A percentile compares a stretch with the other conserved stretches of the same genome.
Conservation (phyloP, 2,888 invertebrate species). For the Acronicta alni region DNA sequence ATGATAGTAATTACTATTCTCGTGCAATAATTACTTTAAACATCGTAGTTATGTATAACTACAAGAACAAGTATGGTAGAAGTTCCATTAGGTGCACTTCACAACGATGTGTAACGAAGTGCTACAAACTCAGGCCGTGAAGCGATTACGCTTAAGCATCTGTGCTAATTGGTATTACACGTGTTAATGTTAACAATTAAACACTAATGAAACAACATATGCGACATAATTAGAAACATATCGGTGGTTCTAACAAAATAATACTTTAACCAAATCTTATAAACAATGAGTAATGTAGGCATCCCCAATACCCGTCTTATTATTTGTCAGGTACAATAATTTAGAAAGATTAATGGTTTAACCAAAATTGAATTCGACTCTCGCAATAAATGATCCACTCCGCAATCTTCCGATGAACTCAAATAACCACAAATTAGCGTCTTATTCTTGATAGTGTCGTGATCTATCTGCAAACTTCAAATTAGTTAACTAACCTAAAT, state of each 20-base stretch:
- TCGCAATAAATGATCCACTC: constrained; percentile 37
- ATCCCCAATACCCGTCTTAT: constrained; percentile 25
- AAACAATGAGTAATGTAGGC: constrained; percentile 24
- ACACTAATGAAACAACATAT: constrained; percentile 47
- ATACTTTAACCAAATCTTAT: constrained; percentile 5
- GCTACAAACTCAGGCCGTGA: constrained; percentile 50
- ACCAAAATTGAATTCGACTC: constrained; percentile 44
- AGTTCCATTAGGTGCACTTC: constrained; percentile 54
- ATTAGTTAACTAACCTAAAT: constrained; percentile 73
- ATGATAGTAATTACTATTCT: too few relatives aligned
- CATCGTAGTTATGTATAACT: constrained; percentile 26
- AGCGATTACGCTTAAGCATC: constrained; percentile 61
- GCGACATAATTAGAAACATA: constrained; percentile 18
- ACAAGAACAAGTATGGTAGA: constrained; percentile 36
- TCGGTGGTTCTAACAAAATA: neutral
- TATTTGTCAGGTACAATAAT: constrained; percentile 39
- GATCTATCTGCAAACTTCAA: constrained; percentile 67
- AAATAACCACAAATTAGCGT: constrained; percentile 43
- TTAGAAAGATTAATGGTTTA: constrained; percentile 37
- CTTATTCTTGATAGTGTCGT: constrained; percentile 54
- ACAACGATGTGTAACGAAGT: constrained; percentile 52
- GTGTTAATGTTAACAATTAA: constrained; percentile 67
- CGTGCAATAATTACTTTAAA: too few relatives aligned
- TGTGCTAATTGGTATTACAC: constrained; percentile 63
- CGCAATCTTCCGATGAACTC: constrained; percentile 31